Conservation (phyloP, 2,797 vertebrate genomes). For the Pelochelys cantorii region DNA sequence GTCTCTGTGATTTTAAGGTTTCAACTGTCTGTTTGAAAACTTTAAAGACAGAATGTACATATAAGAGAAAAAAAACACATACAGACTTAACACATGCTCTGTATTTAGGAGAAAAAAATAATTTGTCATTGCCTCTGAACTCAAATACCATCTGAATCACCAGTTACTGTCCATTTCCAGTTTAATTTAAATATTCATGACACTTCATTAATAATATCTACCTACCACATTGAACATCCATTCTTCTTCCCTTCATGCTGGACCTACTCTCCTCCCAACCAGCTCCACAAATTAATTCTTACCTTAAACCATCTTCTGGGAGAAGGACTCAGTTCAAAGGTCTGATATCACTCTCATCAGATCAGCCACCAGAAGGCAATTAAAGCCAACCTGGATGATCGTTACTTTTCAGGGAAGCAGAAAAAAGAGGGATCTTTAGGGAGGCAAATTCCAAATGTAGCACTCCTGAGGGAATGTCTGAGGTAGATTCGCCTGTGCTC, state of each 20-base stretch:
- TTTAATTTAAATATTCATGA: background rate
- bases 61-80: background rate
- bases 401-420: background rate
- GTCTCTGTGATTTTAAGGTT: constrained; percentile 17
- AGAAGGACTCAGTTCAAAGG: background rate
- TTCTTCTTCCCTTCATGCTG: background rate
- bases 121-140: too few species aligned
- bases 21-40: background rate
- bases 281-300: background rate
- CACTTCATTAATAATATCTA: background rate
- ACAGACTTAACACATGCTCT: background rate
- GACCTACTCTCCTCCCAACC: background rate
- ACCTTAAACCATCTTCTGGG: background rate
- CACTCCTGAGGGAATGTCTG: background rate
- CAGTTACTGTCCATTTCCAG: background rate
- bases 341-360: background rate
- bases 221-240: background rate
- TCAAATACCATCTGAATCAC: background rate
- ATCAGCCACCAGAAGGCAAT: background rate
- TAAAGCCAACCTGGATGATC: background rate
- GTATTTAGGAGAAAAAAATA: background rate
- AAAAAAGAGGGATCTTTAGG: background rate
- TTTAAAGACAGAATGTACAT: fast-evolving
- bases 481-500: background rate
- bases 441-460: background rate